phyloP scores from a whole-genome alignment of 1,140 invertebrate species.

The Zaprionus camerounensis region DNA sequence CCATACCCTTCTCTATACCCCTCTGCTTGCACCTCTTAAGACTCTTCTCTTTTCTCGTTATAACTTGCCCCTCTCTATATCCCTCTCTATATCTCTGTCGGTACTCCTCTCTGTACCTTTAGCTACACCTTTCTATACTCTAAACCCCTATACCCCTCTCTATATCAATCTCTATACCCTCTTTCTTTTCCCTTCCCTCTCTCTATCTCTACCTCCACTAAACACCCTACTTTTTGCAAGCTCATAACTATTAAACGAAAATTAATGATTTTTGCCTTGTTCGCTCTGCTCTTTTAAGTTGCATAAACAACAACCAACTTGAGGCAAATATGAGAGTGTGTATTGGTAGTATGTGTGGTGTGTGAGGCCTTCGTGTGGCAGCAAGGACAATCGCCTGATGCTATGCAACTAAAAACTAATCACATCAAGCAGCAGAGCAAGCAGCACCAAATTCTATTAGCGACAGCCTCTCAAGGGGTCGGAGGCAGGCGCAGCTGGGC shows the following conservation, averaged over 20 bases:
- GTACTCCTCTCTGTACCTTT: neutral
- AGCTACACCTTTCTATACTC: neutral
- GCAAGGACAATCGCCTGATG: slow-evolving; percentile 45
- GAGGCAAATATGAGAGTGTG: slow-evolving; percentile 25
- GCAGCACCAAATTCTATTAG: slow-evolving; percentile 50
- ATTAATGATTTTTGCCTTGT: slow-evolving; percentile 70
- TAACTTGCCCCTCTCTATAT: neutral
- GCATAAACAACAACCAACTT: slow-evolving; percentile 41
- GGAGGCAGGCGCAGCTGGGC: neutral
- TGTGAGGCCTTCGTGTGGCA: slow-evolving; percentile 25
- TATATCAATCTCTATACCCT: neutral
- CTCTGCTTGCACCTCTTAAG: neutral
- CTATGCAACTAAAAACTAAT: slow-evolving; percentile 71
- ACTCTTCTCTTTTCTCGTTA: too few species aligned
- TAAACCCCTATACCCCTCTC: neutral
- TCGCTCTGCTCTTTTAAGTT: slow-evolving; percentile 55
- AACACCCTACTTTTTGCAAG: slow-evolving; percentile 72
- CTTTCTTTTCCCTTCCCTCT: neutral
- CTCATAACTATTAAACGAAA: slow-evolving; percentile 74
- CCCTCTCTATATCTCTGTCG: neutral
- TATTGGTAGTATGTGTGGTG: neutral
- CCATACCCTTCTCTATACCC: neutral
- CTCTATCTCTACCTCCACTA: slow-evolving; percentile 40
- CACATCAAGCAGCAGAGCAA: slow-evolving; percentile 31
- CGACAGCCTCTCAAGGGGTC: neutral